These are phyloP conservation scores for Crotophaga sulcirostris DNA, from an alignment of 2,113 vertebrate species.

Conservation along the genomic window DNA sequence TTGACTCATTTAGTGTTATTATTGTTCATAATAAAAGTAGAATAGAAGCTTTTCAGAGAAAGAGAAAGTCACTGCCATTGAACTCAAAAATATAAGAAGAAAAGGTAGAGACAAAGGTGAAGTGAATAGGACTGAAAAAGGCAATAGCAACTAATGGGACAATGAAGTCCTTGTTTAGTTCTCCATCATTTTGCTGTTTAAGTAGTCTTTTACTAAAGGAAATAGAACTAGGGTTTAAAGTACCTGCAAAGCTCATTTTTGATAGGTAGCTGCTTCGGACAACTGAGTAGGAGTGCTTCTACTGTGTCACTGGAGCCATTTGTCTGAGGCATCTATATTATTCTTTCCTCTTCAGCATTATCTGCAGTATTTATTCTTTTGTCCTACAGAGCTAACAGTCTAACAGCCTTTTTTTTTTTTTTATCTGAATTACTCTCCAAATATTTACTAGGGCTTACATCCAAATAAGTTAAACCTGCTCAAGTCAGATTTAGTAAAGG, in stretches of 20 bases:
- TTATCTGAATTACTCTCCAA: not conserved
- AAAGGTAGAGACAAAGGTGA: not conserved
- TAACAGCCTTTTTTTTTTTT: not conserved
- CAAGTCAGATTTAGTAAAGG: slow-evolving; percentile 27
- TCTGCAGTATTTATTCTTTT: not conserved
- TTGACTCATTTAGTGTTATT: slow-evolving; percentile 45
- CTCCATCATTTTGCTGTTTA: not conserved
- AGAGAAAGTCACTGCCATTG: not conserved
- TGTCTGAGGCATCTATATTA: not conserved
- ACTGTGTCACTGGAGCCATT: not conserved
- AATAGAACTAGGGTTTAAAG: not conserved
- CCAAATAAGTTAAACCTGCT: slow-evolving; percentile 11
- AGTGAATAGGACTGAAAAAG: not conserved
- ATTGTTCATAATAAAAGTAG: slow-evolving; percentile 9
- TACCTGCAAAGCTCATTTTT: not conserved
- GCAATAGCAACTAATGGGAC: not conserved
- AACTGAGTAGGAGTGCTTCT: not conserved
- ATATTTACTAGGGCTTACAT: not conserved
- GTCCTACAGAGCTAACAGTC: not conserved
- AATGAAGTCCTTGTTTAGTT: not conserved
- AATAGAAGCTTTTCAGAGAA: not conserved
- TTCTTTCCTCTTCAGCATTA: not conserved
- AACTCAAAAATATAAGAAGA: not conserved
- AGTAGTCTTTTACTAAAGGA: not conserved
- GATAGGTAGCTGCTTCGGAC: not conserved